phyloP scores from a whole-genome alignment of 2,113 vertebrate genomes.

The Microtus montanus region DNA sequence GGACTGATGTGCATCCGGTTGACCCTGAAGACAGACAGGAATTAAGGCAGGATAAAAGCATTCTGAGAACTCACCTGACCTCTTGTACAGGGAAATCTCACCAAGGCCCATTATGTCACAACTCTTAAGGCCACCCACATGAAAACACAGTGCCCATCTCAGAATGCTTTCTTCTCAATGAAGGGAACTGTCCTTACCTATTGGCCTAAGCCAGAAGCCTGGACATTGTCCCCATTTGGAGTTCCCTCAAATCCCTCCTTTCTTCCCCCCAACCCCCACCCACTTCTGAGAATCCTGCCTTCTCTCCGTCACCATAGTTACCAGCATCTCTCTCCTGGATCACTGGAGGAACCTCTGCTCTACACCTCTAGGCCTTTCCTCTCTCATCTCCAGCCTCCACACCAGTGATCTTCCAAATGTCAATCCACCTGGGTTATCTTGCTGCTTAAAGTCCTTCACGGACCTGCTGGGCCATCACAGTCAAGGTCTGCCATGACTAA shows the following conservation, averaged over 20 bases:
- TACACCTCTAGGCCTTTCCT: background rate
- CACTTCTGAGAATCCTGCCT: conserved; percentile 29
- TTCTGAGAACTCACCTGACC: background rate
- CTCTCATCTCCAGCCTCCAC: background rate
- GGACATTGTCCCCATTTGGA: background rate
- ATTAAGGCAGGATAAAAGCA: background rate
- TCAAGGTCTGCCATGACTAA: background rate
- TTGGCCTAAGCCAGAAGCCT: background rate
- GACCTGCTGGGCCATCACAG: conserved; percentile 7
- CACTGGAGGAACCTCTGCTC: conserved; percentile 2
- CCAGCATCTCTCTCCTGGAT: background rate
- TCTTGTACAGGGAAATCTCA: background rate
- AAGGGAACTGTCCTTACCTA: background rate
- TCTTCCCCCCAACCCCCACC: background rate
- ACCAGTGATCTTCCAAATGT: background rate
- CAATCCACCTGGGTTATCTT: background rate
- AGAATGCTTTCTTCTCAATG: background rate
- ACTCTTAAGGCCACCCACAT: background rate
- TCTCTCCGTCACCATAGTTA: conserved; percentile 38
- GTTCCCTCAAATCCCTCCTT: background rate
- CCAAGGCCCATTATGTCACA: background rate
- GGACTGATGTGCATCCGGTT: conserved; percentile 95
- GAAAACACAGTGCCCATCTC: background rate
- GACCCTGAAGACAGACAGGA: conserved; percentile 86
- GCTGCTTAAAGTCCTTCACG: conserved; percentile 15